A percentile compares a stretch with the other conserved stretches of the same genome.
Evolutionary conservation across 1,140 invertebrate genomes (phyloP).

Genomic region (Oreohelix idahoensis): DNA sequence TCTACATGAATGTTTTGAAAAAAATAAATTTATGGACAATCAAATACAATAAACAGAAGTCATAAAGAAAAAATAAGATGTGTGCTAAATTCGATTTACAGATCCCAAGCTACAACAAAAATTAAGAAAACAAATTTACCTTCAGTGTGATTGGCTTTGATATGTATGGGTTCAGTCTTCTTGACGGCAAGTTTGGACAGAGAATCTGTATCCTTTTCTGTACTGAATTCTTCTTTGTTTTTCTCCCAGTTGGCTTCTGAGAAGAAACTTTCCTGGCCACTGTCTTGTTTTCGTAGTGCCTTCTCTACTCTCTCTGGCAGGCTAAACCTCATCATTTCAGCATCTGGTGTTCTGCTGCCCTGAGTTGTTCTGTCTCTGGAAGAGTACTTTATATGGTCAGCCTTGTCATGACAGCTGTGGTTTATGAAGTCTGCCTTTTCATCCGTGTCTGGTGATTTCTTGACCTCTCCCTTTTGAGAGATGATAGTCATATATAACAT

Average conservation of each 20-base stretch:
- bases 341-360: not conserved
- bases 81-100: too few relatives aligned
- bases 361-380: not conserved
- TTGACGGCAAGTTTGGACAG: not conserved
- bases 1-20: too few relatives aligned
- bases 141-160: not conserved
- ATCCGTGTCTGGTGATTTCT: not conserved
- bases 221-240: not conserved
- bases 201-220: constrained; percentile 14
- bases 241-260: not conserved
- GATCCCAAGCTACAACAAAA: too few relatives aligned
- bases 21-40: too few relatives aligned
- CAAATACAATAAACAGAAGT: too few relatives aligned
- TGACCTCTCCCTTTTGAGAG: not conserved
- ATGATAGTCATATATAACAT: too few relatives aligned
- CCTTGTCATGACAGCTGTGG: not conserved
- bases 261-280: not conserved
- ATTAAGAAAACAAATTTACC: not conserved
- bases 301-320: not conserved
- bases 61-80: too few relatives aligned
- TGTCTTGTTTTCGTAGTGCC: not conserved
- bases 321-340: not conserved
- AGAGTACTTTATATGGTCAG: not conserved
- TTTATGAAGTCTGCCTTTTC: not conserved
- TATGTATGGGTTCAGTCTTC: constrained; percentile 35